Percentiles rank a stretch among this genome's conserved stretches.
Conservation (phyloP, 2,113 vertebrate species). For the Machaerirhynchus nigripectus region DNA sequence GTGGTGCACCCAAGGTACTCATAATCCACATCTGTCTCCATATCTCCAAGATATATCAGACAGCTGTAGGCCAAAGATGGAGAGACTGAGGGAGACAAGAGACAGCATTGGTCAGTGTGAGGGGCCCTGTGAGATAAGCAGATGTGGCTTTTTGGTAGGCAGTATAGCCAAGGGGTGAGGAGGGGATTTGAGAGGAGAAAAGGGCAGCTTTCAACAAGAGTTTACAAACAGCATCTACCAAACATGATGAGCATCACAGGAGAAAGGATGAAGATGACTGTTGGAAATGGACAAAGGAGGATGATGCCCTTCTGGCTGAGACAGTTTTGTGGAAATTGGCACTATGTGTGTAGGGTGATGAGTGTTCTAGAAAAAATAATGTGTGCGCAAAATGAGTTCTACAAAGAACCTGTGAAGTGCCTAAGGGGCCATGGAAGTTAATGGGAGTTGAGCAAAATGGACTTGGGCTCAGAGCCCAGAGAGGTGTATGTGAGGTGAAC, state of each 20-base stretch:
- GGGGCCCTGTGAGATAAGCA: not conserved
- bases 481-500: not conserved
- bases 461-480: not conserved
- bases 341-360: not conserved
- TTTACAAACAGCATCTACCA: not conserved
- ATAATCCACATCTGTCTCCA: rapidly evolving
- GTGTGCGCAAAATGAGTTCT: not conserved
- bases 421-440: not conserved
- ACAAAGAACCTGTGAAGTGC: not conserved
- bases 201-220: not conserved
- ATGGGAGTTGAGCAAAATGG: not conserved
- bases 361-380: not conserved
- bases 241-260: not conserved
- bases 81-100: not conserved
- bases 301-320: not conserved
- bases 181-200: not conserved
- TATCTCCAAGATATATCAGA: not conserved
- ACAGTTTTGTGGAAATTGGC: not conserved
- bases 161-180: not conserved
- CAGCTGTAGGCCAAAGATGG: not conserved
- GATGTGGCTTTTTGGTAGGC: not conserved
- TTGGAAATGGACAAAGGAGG: not conserved
- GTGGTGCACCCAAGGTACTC: not conserved
- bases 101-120: not conserved
- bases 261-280: not conserved